Evolutionary conservation across 2,888 invertebrate species (phyloP), one percentile per base, ranked within the genome.

Genomic region (Fragum fragum): DNA sequence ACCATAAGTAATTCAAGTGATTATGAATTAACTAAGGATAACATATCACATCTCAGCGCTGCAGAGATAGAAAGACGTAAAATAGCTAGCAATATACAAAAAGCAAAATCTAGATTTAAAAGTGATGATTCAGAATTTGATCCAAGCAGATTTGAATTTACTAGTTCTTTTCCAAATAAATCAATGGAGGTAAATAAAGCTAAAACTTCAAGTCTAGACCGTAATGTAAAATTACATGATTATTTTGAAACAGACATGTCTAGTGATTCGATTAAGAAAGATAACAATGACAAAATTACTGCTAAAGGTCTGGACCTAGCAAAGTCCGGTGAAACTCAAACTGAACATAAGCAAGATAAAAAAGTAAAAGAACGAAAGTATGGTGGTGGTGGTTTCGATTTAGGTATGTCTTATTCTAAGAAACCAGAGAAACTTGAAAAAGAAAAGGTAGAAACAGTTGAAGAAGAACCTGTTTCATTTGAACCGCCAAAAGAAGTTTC

Each of bases 71-170:
- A 73, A 26, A 83, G 52, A 61, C 70, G 76, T 59, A 83, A 83
- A 42, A 63, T 76, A 42, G 47, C 71, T 32, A 68, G 57, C 28
- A 80, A 80, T 77, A 78, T 81, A 63, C 76, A 75, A 71, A 80
- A 69, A 78, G 84, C 81, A 39, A 81, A 84, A 32, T 53, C 66
- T 36, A 79, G 68, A 42, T 83, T 83, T 55, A 52, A 52, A 29
- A 70, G 61, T 42, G 75, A 71, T 32, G 74, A 71, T 53, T 61
- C 72, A 59, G 70, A 53, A 55, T 68, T 59, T 74, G 77, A 74
- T 61, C 36, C 76, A 32, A 71, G 73, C 28, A 83, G 39, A 47
- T 83, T 79, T 83, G 83, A 79, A 72, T 32, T 83, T 16, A 79
- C 76, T 32, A 83, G 79, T 52, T 70, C 76, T 36, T 83, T 76